phyloP scores from a whole-genome alignment of 2,113 vertebrate genomes.

The Salvator merianae region DNA sequence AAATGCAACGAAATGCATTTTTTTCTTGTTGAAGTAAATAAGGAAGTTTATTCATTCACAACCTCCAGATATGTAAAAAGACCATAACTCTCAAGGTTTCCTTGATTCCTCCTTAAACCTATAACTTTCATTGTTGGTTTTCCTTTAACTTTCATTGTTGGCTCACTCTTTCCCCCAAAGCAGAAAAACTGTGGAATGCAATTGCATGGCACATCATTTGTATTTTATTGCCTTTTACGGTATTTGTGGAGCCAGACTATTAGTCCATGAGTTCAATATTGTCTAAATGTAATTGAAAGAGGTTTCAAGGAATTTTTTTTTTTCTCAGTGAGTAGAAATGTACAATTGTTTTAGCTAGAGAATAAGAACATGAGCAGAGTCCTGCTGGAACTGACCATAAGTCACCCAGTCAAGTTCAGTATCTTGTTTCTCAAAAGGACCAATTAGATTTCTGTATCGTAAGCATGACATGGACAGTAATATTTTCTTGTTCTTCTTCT shows the following conservation, averaged over 20 bases:
- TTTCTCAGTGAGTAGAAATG: no score
- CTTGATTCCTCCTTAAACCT: neutral
- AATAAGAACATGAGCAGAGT: no score
- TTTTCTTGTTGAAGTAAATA: neutral
- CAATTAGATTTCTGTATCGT: no score
- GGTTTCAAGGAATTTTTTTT: no score
- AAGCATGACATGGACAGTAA: no score
- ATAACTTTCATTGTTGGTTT: fast-evolving
- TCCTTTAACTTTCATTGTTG: conserved; percentile 15
- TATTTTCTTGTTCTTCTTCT: no score
- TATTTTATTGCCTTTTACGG: neutral
- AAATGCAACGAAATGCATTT: neutral
- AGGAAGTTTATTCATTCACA: neutral
- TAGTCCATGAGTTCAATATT: neutral
- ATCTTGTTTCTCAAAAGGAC: no score
- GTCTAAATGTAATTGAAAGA: neutral
- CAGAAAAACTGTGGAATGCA: fast-evolving
- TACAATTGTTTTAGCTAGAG: neutral
- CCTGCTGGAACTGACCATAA: no score
- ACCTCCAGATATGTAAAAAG: neutral
- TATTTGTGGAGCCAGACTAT: neutral
- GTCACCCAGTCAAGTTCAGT: no score
- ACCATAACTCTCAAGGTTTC: neutral
- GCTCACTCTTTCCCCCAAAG: conserved; percentile 10
- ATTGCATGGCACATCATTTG: neutral